phyloP scores from a whole-genome alignment of 1,140 invertebrate genomes.

The Cotesia vestalis region DNA sequence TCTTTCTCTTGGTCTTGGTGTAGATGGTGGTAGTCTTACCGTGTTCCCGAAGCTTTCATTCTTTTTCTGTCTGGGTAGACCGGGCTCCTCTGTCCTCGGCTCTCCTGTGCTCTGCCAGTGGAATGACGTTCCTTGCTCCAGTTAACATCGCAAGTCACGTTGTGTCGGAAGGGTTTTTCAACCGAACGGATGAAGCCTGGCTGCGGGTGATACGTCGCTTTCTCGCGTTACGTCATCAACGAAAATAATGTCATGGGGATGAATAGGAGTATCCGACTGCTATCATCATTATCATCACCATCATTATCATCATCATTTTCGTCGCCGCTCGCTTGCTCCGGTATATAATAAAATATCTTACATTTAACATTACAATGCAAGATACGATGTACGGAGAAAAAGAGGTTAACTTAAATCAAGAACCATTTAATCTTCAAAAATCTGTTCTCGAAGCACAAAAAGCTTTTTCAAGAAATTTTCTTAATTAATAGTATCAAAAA shows the following conservation, averaged over 20 bases:
- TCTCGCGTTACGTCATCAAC: slow-evolving; percentile 48
- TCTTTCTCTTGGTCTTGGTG: background rate
- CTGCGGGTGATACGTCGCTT: slow-evolving; percentile 50
- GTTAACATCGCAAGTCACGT: slow-evolving; percentile 57
- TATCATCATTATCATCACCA: too few relatives aligned
- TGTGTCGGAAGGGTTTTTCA: slow-evolving; percentile 55
- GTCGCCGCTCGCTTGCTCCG: too few relatives aligned
- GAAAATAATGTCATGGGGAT: slow-evolving; percentile 29
- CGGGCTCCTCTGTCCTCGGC: slow-evolving; percentile 20
- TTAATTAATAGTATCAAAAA: too few relatives aligned
- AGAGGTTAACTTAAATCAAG: too few relatives aligned
- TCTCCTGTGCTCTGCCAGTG: slow-evolving; percentile 22
- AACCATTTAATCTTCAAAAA: too few relatives aligned
- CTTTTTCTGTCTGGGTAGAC: slow-evolving; percentile 27
- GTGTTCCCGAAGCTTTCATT: slow-evolving; percentile 44
- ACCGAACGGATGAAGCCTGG: slow-evolving; percentile 47
- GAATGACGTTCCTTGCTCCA: slow-evolving; percentile 36
- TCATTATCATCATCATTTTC: too few relatives aligned
- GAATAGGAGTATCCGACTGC: too few relatives aligned
- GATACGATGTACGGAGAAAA: too few relatives aligned
- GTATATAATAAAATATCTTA: too few relatives aligned
- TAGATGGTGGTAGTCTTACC: background rate
- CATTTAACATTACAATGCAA: too few relatives aligned
- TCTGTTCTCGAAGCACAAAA: too few relatives aligned
- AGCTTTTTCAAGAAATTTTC: too few relatives aligned